Evolutionary conservation across 2,888 invertebrate genomes (phyloP).

Genomic region (Chelonus formosanus): DNA sequence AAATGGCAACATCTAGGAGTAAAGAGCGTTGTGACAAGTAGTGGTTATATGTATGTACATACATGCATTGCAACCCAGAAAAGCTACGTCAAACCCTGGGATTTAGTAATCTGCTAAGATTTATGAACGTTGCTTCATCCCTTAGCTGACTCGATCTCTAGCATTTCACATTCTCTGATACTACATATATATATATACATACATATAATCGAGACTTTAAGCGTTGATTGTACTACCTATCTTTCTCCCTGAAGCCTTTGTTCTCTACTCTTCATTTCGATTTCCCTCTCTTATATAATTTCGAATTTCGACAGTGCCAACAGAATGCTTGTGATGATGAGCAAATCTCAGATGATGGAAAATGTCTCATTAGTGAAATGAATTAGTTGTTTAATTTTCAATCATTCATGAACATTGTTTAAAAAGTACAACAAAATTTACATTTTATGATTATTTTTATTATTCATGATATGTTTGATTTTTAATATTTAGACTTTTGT

Average conservation of each 20-base stretch:
- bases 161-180: constrained; percentile 38
- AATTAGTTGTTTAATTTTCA: too few species aligned
- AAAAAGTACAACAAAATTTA: too few species aligned
- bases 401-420: background rate
- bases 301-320: too few species aligned
- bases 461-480: too few species aligned
- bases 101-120: constrained; percentile 65
- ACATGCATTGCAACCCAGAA: constrained; percentile 23
- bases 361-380: too few species aligned
- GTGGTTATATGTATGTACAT: constrained; percentile 25
- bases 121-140: constrained; percentile 62
- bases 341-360: too few species aligned
- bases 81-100: constrained; percentile 62
- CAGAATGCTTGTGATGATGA: background rate
- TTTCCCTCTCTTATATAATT: constrained; percentile 19
- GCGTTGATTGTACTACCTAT: constrained; percentile 48
- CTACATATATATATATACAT: constrained; percentile 42
- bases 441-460: too few species aligned
- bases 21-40: constrained; percentile 21
- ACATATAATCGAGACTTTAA: background rate
- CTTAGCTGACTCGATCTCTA: constrained; percentile 44
- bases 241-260: constrained; percentile 23
- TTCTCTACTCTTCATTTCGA: constrained; percentile 4
- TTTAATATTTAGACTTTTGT: too few species aligned
- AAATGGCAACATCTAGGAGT: constrained; percentile 25